These are phyloP conservation scores for Plutomurus gul DNA, from an alignment of 1,140 invertebrate genomes.

Conservation along the genomic window DNA sequence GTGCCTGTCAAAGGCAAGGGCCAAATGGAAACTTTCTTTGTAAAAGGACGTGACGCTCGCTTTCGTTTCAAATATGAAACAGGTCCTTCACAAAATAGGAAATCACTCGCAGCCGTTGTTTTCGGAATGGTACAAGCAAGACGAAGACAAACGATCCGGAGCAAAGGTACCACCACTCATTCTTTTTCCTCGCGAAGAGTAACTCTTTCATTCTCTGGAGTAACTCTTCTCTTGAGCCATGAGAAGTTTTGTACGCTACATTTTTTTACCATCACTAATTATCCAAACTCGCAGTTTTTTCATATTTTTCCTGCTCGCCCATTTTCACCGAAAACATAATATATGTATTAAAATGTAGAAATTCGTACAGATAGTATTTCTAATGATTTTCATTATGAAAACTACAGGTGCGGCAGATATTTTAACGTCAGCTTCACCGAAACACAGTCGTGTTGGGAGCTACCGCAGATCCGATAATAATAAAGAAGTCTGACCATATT, in stretches of 20 bases:
- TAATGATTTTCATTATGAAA: slow-evolving; percentile 16
- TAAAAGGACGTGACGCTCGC: slow-evolving; percentile 67
- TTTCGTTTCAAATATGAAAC: slow-evolving; percentile 64
- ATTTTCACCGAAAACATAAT: no score
- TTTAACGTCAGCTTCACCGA: slow-evolving; percentile 42
- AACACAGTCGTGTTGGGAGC: slow-evolving; percentile 44
- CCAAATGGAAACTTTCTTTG: slow-evolving; percentile 91
- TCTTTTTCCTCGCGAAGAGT: neutral
- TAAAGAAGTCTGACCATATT: slow-evolving; percentile 44
- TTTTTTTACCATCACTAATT: no score
- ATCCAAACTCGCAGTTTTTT: no score
- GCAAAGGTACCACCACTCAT: slow-evolving; percentile 52
- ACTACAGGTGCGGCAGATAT: slow-evolving; percentile 46
- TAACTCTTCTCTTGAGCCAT: neutral
- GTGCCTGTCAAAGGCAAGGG: slow-evolving; percentile 94
- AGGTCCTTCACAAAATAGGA: slow-evolving; percentile 71
- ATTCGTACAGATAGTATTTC: neutral
- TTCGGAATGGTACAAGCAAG: slow-evolving; percentile 81
- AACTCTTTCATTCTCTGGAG: neutral
- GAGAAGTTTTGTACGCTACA: no score
- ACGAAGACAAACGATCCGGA: slow-evolving; percentile 57
- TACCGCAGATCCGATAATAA: slow-evolving; percentile 48
- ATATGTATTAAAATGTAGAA: no score
- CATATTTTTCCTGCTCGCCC: no score
- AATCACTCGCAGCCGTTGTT: slow-evolving; percentile 81